Base-by-base conservation (phyloP, 2,113 vertebrate genomes). In the Xerus inauris region DNA sequence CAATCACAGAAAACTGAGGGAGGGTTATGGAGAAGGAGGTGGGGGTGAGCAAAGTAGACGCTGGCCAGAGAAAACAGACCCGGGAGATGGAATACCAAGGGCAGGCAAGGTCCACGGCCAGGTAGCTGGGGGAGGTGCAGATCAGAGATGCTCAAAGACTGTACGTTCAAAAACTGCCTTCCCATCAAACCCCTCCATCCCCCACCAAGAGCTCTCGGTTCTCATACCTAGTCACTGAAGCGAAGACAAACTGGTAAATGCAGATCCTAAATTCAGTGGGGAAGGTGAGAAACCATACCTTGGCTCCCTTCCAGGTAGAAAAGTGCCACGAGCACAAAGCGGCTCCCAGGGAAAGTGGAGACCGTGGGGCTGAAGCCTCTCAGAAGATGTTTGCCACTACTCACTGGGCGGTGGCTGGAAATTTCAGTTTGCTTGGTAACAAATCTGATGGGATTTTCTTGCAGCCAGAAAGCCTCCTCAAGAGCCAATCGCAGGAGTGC, bases 281-380 rank as follows among this genome's bases (percentile, higher is more conserved):
- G n/a, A 89, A 90, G 69, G 59, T 28, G 47, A 8, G 11, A 69
- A 81, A 89, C 5, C 73, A 51, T 97, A 97, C 97, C 97, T 94
- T 94, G 86, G 69, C 10, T 97, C 79, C 72, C 92, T 89, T 65
- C 35, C 22, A 40, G 30, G 30, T n/a, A 49, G 59, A 40, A 87
- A 89, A 65, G 8, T 57, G 19, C 49, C 69, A 57, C 67, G 42
- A 51, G 81, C 85, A 89, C 57, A 22, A n/a, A 87, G n/a, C 26
- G 73, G 79, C 87, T 92, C 88, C 76, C 92, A 24, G 51, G 57
- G 47, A 94, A 51, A 65, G 47, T 8, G 12, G 64, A 94, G 87
- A 94, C 32, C 69, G 3, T 51, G 32, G 77, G 26, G 28, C 24
- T 42, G 75, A 83, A 82, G 79, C 59, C 83, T 93, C 77, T 84